Percentiles rank a stretch among this genome's conserved stretches.
Evolutionary conservation across 2,113 vertebrate genomes (phyloP).

Genomic region (Anguilla japonica): DNA sequence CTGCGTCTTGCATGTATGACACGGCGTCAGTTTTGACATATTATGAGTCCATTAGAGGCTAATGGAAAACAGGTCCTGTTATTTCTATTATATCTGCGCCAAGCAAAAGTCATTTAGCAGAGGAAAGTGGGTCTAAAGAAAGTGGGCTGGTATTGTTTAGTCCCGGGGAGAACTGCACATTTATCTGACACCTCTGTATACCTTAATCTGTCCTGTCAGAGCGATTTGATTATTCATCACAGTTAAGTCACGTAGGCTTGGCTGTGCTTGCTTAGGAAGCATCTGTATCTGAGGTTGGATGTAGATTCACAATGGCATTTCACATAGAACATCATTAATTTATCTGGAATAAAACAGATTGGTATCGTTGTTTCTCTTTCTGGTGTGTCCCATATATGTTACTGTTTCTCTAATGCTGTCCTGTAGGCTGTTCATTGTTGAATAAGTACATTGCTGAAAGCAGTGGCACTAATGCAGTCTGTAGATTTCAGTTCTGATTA

Average conservation of each 20-base stretch:
- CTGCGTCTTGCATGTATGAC: not conserved
- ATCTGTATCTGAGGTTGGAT: not conserved
- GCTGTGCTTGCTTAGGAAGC: not conserved
- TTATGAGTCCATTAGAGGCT: constrained; percentile 16
- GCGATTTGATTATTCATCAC: not conserved
- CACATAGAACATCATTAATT: too few species aligned
- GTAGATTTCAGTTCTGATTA: not conserved
- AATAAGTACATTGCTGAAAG: not conserved
- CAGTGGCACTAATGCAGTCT: not conserved
- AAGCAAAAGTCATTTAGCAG: not conserved
- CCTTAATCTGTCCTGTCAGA: not conserved
- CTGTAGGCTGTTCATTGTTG: not conserved
- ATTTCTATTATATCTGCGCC: not conserved
- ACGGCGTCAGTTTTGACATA: constrained; percentile 15
- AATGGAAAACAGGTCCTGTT: not conserved
- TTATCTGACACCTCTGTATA: not conserved
- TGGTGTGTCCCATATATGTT: not conserved
- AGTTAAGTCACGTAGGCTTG: not conserved
- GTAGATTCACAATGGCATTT: not conserved
- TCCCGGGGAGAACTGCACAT: not conserved
- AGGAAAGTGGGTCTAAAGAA: not conserved
- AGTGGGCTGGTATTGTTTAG: not conserved
- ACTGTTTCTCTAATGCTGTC: not conserved
- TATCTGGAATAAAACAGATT: not conserved
- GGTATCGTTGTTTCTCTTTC: not conserved